phyloP scores from a whole-genome alignment of 1,140 invertebrate genomes.

The Trichonephila clavipes region DNA sequence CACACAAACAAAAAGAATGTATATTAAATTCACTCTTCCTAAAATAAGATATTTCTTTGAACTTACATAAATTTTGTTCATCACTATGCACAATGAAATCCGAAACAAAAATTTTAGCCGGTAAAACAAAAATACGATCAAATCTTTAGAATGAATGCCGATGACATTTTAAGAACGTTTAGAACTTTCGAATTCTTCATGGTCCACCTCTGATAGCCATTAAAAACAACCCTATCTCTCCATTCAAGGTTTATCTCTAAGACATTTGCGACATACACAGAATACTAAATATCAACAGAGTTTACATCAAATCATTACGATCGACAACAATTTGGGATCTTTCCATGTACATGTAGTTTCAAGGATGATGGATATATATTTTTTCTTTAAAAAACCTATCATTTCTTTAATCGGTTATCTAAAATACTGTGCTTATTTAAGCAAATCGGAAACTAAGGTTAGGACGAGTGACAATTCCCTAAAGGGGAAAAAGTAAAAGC shows the following conservation, averaged over 20 bases:
- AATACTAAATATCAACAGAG: background rate
- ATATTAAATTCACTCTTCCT: too few species aligned
- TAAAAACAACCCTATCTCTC: background rate
- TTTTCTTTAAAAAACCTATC: background rate
- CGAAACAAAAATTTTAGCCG: too few species aligned
- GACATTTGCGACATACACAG: background rate
- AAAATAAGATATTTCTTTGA: too few species aligned
- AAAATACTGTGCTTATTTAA: background rate
- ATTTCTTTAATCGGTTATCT: background rate
- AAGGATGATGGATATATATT: background rate
- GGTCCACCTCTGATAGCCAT: background rate
- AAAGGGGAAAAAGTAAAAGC: background rate
- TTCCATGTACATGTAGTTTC: conserved; percentile 16
- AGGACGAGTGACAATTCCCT: conserved; percentile 20
- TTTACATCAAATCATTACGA: background rate
- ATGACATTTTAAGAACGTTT: too few species aligned
- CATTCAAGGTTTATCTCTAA: background rate
- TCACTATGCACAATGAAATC: too few species aligned
- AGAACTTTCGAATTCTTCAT: too few species aligned
- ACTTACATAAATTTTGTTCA: too few species aligned
- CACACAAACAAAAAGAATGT: too few species aligned
- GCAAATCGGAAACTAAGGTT: conserved; percentile 7
- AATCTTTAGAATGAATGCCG: too few species aligned
- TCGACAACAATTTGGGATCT: background rate
- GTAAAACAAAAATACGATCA: too few species aligned